Conservation (phyloP, 2,113 vertebrate species). For the Bagarius yarrelli region DNA sequence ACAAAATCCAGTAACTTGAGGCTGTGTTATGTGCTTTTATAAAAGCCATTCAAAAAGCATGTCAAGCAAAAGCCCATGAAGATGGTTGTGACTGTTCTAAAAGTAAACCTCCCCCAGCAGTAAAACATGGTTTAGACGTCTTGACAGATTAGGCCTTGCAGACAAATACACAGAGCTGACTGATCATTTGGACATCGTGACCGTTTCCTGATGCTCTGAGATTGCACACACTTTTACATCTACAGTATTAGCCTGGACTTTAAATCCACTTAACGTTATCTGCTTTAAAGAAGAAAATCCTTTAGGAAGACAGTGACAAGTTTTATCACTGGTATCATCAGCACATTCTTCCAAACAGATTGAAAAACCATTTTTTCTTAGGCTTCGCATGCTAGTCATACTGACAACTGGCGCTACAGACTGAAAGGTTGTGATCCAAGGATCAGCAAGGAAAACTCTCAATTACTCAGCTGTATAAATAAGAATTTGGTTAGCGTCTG, state of each 20-base stretch:
- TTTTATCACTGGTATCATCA: too few relatives aligned
- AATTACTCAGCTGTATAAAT: too few relatives aligned
- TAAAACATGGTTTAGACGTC: slow-evolving; percentile 40
- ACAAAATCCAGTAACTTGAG: slow-evolving; percentile 6
- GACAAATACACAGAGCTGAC: slow-evolving; percentile 32
- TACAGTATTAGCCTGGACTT: too few relatives aligned
- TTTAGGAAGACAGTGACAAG: background rate
- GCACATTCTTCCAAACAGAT: too few relatives aligned
- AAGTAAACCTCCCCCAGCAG: slow-evolving; percentile 40
- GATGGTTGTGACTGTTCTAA: slow-evolving; percentile 44
- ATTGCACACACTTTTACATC: too few relatives aligned
- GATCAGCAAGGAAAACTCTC: too few relatives aligned
- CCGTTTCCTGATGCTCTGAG: slow-evolving; percentile 34
- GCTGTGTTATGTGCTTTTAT: background rate
- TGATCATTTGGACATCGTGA: slow-evolving; percentile 43
- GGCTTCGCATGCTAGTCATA: background rate
- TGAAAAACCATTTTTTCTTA: too few relatives aligned
- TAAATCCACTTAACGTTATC: slow-evolving; percentile 23
- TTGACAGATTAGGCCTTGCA: slow-evolving; percentile 40
- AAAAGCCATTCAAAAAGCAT: slow-evolving; percentile 13
- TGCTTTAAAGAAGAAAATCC: background rate
- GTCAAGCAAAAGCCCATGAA: slow-evolving; percentile 25
- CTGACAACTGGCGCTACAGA: background rate
- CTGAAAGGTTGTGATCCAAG: too few relatives aligned
- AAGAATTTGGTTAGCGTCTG: too few relatives aligned